phyloP scores from a whole-genome alignment of 2,113 vertebrate species.

The Anarrhichthys ocellatus region DNA sequence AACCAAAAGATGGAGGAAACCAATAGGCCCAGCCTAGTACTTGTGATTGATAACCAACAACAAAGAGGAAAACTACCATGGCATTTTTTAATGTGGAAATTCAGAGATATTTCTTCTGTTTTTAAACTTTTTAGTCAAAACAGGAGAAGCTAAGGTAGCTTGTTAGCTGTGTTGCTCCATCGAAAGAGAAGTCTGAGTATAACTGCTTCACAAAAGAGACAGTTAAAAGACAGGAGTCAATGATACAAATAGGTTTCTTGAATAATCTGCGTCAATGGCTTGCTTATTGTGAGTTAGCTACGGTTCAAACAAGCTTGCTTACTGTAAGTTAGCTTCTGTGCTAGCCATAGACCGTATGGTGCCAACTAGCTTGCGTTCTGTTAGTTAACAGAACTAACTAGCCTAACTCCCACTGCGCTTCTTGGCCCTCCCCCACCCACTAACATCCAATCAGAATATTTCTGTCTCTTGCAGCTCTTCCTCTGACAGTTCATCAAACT shows the following conservation, averaged over 20 bases:
- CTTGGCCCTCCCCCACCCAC: neutral
- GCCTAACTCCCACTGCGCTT: too few species aligned
- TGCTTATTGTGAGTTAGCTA: neutral
- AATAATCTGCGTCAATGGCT: neutral
- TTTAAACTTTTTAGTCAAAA: neutral
- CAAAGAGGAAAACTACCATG: neutral
- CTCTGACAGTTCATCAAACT: neutral
- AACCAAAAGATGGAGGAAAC: neutral
- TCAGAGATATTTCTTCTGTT: neutral
- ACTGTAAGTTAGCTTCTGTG: neutral
- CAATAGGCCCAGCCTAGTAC: too few species aligned
- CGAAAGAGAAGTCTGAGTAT: neutral
- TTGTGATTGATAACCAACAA: neutral
- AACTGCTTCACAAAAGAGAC: neutral
- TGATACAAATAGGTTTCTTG: neutral
- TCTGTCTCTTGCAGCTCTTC: conserved; percentile 1
- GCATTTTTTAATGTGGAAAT: neutral
- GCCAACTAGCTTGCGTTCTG: neutral
- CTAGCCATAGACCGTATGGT: neutral
- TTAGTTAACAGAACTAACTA: neutral
- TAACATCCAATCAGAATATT: neutral
- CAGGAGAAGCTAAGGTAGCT: neutral
- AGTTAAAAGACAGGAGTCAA: neutral
- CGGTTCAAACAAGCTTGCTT: neutral
- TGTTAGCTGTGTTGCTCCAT: neutral